phyloP scores from a whole-genome alignment of 2,888 invertebrate genomes.

The Drosophila mimetica region DNA sequence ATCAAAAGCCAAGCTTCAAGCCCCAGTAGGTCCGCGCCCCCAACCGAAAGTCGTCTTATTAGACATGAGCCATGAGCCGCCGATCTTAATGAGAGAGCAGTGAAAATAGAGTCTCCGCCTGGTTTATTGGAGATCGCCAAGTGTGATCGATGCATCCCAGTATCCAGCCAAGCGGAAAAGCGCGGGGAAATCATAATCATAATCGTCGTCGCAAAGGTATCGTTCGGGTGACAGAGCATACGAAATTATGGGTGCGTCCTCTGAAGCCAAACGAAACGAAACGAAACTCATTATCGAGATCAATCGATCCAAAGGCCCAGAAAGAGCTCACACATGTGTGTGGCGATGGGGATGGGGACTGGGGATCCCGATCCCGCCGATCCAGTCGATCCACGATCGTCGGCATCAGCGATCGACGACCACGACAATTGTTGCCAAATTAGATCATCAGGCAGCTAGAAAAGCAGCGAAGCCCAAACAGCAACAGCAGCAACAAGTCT shows the following conservation, averaged over 20 bases:
- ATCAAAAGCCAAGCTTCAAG: conserved; percentile 59
- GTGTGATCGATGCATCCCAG: conserved; percentile 40
- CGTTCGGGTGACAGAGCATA: conserved; percentile 41
- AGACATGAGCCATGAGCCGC: conserved; percentile 50
- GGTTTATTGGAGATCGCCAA: conserved; percentile 26
- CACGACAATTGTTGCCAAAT: conserved; percentile 84
- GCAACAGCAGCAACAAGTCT: conserved; percentile 53
- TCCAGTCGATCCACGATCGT: conserved; percentile 39
- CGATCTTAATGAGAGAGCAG: conserved; percentile 67
- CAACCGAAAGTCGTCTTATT: conserved; percentile 61
- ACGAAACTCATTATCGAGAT: conserved; percentile 82
- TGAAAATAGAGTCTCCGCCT: conserved; percentile 36
- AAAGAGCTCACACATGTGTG: conserved; percentile 52
- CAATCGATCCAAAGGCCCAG: conserved; percentile 70
- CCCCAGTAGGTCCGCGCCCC: conserved; percentile 54
- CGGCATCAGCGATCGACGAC: conserved; percentile 47
- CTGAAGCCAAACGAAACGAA: conserved; percentile 37
- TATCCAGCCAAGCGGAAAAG: conserved; percentile 38
- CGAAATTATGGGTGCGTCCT: conserved; percentile 80
- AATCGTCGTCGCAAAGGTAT: conserved; percentile 4
- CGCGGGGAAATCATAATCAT: conserved; percentile 33
- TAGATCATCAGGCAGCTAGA: conserved; percentile 80
- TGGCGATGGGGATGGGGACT: conserved; percentile 6
- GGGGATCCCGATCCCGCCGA: conserved; percentile 9
- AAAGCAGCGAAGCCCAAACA: conserved; percentile 14